These are phyloP conservation scores for Venustaconcha ellipsiformis DNA, from an alignment of 1,140 invertebrate genomes.

Conservation along the genomic window DNA sequence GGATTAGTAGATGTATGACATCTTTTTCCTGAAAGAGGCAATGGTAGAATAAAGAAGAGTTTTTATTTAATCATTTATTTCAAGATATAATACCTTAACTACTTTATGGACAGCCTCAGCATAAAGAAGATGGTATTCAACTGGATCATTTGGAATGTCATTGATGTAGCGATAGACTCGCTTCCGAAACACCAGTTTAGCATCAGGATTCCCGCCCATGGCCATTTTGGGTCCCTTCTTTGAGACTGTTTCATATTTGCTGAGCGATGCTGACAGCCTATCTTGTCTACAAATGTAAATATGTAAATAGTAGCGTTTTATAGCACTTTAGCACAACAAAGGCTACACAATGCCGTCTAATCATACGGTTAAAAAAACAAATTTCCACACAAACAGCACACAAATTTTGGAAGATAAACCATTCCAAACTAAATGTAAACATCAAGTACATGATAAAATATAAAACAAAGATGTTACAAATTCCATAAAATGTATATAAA, in stretches of 20 bases:
- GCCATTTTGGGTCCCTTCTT: conserved; percentile 65
- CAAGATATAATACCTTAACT: conserved; percentile 81
- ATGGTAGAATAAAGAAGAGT: conserved; percentile 45
- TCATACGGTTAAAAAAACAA: no score
- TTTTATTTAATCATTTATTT: not conserved
- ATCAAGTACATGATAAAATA: no score
- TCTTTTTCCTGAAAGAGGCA: no score
- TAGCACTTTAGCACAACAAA: not conserved
- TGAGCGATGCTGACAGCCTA: conserved; percentile 60
- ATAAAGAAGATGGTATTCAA: conserved; percentile 94
- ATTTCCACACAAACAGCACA: no score
- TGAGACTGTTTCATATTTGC: conserved; percentile 67
- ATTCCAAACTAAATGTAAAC: no score
- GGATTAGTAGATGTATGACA: not conserved
- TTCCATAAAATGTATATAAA: no score
- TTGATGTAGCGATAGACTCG: conserved; percentile 87
- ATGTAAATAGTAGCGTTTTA: not conserved
- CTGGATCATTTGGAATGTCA: conserved; percentile 95
- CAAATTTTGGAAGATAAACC: no score
- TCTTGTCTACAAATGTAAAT: conserved; percentile 40
- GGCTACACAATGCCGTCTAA: no score
- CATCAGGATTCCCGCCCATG: conserved; percentile 83
- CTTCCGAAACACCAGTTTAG: conserved; percentile 92
- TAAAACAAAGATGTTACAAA: no score
- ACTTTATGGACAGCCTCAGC: conserved; percentile 95